Base-by-base conservation (phyloP, 2,797 vertebrate species). In the Lutjanus argentimaculatus region DNA sequence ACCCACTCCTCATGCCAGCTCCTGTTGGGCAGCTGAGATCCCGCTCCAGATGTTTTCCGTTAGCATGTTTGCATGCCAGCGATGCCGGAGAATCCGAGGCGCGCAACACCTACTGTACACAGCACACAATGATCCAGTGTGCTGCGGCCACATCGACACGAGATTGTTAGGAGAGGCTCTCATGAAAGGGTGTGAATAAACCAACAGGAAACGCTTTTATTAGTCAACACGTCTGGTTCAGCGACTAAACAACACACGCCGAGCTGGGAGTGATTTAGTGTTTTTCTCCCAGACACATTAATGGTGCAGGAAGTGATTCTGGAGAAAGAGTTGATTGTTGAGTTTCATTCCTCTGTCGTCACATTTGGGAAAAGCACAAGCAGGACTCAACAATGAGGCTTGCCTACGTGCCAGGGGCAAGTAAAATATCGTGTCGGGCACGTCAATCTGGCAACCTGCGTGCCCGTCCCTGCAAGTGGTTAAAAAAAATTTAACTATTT, bases 21-120 rank as follows among this genome's bases (percentile, higher is more conserved):
- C 82, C 89, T 66, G 90, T 92, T 82, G 89, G 88, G 89, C 74
- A 77, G 77, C 79, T 49, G 66, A 73, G 36, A 82, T 66, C 61
- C 61, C 7, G 77, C 36, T 72, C 84, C 94, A 95, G 90, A 94
- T 95, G 95, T 93, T 95, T 94, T 79, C 91, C 89, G 62, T 95
- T 88, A 90, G 79, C 71, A 17, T 71, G 63, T 90, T 91, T 83
- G 85, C 82, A 88, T 94, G 93, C 92, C 91, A 80, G 84, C 79
- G 6, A 80, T 88, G 85, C 80, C 80, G 65, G 77, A 83, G 71
- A 89, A 88, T 89, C 72, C 84, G 6, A 75, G 73, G 82, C 75
- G 53, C 13, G 81, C 82, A 88, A 81, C 89, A 88, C 85, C 89
- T 91, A 87, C 90, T 83, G 85, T 75, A 73, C 48, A 56, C 67